Conservation (phyloP, 1,140 invertebrate species). For the Scaptomyza pallida region DNA sequence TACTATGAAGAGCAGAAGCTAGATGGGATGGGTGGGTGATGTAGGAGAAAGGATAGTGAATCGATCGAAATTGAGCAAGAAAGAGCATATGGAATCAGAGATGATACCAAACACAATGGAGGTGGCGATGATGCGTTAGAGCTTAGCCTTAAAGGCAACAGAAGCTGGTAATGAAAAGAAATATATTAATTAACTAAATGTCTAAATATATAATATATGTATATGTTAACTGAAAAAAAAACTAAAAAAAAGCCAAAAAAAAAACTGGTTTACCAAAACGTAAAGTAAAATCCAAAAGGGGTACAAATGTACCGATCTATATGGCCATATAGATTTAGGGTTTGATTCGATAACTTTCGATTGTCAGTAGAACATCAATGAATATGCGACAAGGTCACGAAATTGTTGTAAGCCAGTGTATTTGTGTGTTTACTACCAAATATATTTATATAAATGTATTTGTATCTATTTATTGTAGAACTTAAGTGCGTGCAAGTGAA, state of each 20-base stretch:
- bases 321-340: not conserved
- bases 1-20: not conserved
- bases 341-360: constrained; percentile 17
- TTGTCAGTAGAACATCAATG: constrained; percentile 3
- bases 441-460: constrained; percentile 70
- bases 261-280: no score
- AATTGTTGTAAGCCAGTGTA: constrained; percentile 61
- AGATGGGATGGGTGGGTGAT: no score
- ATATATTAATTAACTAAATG: not conserved
- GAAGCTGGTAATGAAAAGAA: not conserved
- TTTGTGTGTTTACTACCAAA: constrained; percentile 60
- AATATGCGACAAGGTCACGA: constrained; percentile 10
- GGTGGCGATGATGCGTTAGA: not conserved
- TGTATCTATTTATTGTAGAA: constrained; percentile 64
- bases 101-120: not conserved
- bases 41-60: no score
- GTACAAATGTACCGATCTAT: not conserved
- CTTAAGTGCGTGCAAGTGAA: constrained; percentile 59
- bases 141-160: constrained; percentile 1
- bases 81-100: no score
- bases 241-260: no score
- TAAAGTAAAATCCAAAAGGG: no score
- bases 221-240: no score
- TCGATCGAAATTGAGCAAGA: no score
- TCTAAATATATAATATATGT: not conserved